These are phyloP conservation scores for Sialia sialis DNA, from an alignment of 2,113 vertebrate species.

Conservation along the genomic window DNA sequence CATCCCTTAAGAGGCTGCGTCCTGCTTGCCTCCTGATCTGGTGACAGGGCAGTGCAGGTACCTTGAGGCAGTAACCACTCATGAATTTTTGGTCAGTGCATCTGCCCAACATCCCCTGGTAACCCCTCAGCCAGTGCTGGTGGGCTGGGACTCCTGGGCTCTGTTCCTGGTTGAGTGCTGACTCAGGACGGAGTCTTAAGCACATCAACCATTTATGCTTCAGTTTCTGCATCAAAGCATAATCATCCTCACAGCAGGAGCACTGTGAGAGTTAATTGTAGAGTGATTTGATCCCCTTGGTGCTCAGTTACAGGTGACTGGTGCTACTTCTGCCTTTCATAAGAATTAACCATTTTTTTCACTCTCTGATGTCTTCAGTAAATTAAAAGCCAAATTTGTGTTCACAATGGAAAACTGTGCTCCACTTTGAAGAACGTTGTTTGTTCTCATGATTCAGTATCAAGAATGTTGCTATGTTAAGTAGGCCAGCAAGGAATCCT, in stretches of 20 bases:
- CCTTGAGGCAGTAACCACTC: not conserved
- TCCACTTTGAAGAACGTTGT: constrained; percentile 12
- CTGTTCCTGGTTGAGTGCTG: not conserved
- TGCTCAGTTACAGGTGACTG: not conserved
- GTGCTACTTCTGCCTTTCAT: not conserved
- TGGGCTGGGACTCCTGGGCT: not conserved
- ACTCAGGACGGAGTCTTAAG: not conserved
- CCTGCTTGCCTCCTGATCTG: not conserved
- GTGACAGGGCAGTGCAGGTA: not conserved
- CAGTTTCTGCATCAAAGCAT: not conserved
- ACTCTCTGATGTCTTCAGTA: not conserved
- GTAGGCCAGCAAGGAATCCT: constrained; percentile 10
- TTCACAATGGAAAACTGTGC: constrained; percentile 14
- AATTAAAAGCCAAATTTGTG: constrained; percentile 14
- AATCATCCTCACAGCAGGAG: not conserved
- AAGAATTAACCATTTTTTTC: not conserved
- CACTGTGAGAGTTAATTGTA: not conserved
- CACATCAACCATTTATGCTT: not conserved
- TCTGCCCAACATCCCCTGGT: not conserved
- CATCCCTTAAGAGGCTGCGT: not conserved
- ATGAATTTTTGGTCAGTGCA: not conserved
- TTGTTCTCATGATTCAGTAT: constrained; percentile 6
- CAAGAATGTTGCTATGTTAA: not conserved
- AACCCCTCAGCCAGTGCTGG: not conserved
- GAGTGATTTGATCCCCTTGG: not conserved